Conservation (phyloP, 2,888 invertebrate genomes). For the Chymomyza caudatula region DNA sequence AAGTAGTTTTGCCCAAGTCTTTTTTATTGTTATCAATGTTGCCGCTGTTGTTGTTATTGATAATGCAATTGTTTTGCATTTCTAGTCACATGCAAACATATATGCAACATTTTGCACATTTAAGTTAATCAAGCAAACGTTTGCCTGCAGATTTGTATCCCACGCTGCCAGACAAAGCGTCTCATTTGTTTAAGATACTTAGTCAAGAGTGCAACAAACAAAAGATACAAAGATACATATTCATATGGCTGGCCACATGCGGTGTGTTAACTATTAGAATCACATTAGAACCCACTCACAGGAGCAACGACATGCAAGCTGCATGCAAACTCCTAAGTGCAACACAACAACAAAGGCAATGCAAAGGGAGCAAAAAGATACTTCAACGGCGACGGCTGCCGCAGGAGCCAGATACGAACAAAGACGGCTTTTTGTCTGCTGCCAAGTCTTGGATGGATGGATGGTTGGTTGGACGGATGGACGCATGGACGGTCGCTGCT, state of each 20-base stretch:
- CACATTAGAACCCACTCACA: conserved; percentile 73
- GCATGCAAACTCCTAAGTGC: conserved; percentile 28
- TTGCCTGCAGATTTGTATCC: conserved; percentile 31
- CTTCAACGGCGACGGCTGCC: conserved; percentile 33
- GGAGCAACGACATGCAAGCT: conserved; percentile 52
- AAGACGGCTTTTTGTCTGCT: conserved; percentile 61
- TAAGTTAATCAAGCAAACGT: background rate
- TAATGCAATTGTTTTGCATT: background rate
- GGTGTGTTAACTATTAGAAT: conserved; percentile 65
- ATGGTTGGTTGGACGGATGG: conserved; percentile 21
- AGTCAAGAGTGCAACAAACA: conserved; percentile 36
- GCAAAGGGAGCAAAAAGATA: conserved; percentile 1
- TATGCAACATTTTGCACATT: background rate
- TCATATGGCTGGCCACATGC: conserved; percentile 32
- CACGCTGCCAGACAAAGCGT: conserved; percentile 53
- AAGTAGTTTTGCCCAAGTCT: conserved; percentile 15
- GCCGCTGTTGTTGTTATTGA: background rate
- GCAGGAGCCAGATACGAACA: conserved; percentile 38
- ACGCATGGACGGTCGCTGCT: conserved; percentile 33
- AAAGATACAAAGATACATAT: conserved; percentile 62
- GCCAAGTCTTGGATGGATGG: conserved; percentile 43
- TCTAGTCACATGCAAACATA: background rate
- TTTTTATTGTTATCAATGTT: conserved; percentile 4
- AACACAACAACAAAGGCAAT: background rate
- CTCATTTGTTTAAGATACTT: conserved; percentile 41